phyloP scores from a whole-genome alignment of 2,113 vertebrate genomes.

The Oryctolagus cuniculus region mOryCun1.1 NC_091451.1:6966001-6966500 shows the following conservation, averaged over 20 bases:
- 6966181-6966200: neutral
- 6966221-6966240: slow-evolving; percentile 48
- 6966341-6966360: neutral
- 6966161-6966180: neutral
- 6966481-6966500: slow-evolving; percentile 3
- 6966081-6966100: slow-evolving; percentile 24
- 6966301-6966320: neutral
- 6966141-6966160: neutral
- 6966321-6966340: neutral
- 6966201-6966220: slow-evolving; percentile 38
- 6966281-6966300: neutral
- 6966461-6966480: neutral
- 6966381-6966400: slow-evolving; percentile 14
- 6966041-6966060: slow-evolving; percentile 45
- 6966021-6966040: neutral
- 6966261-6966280: neutral
- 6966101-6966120: neutral
- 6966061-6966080: slow-evolving; percentile 7
- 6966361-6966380: slow-evolving; percentile 30
- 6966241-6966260: slow-evolving; percentile 4
- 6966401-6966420: neutral
- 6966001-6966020: slow-evolving; percentile 31
- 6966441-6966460: slow-evolving; percentile 10
- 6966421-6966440: slow-evolving; percentile 11
- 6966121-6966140: neutral